Evolutionary conservation across 2,888 invertebrate genomes (phyloP).

Genomic region (Cephus pulcher): DNA sequence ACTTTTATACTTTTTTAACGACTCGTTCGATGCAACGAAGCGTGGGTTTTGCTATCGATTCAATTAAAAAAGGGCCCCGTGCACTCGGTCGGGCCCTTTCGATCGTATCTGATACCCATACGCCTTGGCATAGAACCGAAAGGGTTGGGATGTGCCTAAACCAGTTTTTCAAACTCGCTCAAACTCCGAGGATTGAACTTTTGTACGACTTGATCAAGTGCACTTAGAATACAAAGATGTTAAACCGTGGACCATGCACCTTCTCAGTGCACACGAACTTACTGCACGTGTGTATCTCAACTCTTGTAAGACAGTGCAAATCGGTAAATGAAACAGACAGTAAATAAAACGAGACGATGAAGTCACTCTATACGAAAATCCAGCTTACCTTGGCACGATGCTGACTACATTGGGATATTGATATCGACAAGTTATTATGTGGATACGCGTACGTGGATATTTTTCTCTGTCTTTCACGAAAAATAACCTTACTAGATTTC

Average conservation of each 20-base stretch:
- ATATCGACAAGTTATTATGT: not conserved
- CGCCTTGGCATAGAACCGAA: not conserved
- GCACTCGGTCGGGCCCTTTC: not conserved
- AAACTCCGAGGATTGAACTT: not conserved
- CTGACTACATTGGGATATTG: not conserved
- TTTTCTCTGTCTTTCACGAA: not conserved
- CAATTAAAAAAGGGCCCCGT: not conserved
- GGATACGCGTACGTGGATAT: not conserved
- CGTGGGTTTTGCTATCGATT: not conserved
- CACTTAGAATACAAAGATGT: not conserved
- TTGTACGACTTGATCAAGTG: not conserved
- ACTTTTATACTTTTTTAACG: not conserved
- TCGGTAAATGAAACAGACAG: not conserved
- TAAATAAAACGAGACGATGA: slow-evolving; percentile 34
- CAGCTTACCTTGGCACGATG: slow-evolving; percentile 33
- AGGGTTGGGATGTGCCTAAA: not conserved
- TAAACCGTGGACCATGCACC: not conserved
- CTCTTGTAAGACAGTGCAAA: not conserved
- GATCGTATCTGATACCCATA: not conserved
- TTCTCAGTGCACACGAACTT: not conserved
- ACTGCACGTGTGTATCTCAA: not conserved
- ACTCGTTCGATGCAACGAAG: not conserved
- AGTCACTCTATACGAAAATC: slow-evolving; percentile 24
- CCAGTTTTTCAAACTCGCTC: not conserved
- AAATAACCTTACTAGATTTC: not conserved